phyloP scores from a whole-genome alignment of 2,113 vertebrate genomes.

The Cichladusa arquata region DNA sequence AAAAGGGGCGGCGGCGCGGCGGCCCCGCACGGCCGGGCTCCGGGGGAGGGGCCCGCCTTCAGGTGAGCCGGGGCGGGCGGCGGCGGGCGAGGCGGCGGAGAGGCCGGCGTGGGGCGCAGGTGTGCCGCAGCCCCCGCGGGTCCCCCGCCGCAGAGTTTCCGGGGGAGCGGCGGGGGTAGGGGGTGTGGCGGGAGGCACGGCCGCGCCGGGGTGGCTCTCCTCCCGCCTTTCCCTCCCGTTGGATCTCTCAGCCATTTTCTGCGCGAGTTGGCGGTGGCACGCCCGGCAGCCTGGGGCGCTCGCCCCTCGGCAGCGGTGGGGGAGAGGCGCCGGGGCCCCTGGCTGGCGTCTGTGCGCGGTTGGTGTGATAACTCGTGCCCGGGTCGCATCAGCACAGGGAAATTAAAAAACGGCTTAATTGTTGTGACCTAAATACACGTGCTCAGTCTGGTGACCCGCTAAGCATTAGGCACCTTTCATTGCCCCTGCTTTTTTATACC shows the following conservation, averaged over 20 bases:
- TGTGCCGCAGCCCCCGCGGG: not conserved
- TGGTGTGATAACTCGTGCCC: not conserved
- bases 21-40: too few species aligned
- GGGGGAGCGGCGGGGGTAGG: not conserved
- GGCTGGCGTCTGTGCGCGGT: fast-evolving
- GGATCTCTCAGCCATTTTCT: slow-evolving; percentile 2
- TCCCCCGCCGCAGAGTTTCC: not conserved
- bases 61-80: too few species aligned
- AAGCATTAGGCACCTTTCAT: not conserved
- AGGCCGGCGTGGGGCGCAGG: not conserved
- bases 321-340: not conserved
- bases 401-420: not conserved
- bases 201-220: not conserved
- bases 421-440: not conserved
- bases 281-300: not conserved
- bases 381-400: not conserved
- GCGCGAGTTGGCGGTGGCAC: not conserved
- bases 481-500: not conserved
- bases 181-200: not conserved
- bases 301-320: not conserved
- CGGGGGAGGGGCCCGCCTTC: too few species aligned
- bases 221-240: not conserved
- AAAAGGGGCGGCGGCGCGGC: too few species aligned
- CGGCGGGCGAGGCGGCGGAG: not conserved
- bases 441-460: not conserved